phyloP scores from a whole-genome alignment of 2,113 vertebrate genomes.

The Heptranchias perlo region DNA sequence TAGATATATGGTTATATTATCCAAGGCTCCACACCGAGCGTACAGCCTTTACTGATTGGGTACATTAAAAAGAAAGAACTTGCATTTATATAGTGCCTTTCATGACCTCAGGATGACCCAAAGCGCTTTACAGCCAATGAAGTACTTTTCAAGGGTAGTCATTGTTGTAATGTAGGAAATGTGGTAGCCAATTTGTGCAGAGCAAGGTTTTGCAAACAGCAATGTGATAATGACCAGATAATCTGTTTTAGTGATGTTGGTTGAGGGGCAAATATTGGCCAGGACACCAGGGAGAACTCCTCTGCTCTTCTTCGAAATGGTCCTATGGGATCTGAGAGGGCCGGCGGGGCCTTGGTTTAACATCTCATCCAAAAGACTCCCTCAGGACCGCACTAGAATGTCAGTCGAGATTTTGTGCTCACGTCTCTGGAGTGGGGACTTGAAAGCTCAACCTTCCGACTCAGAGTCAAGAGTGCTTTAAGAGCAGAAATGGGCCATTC shows the following conservation, averaged over 20 bases:
- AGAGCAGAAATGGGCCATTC: too few relatives aligned
- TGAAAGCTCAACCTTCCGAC: too few relatives aligned
- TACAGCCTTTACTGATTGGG: too few relatives aligned
- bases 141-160: background rate
- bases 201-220: background rate
- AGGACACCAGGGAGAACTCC: too few relatives aligned
- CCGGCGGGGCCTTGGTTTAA: too few relatives aligned
- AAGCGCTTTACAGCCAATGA: background rate
- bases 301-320: background rate
- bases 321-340: background rate
- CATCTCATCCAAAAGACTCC: background rate
- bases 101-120: background rate
- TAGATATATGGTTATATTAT: too few relatives aligned
- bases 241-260: background rate
- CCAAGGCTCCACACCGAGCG: background rate
- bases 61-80: background rate
- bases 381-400: background rate
- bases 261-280: background rate
- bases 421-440: background rate
- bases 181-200: background rate
- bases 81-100: background rate
- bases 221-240: background rate
- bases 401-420: background rate
- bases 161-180: background rate
- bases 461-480: too few relatives aligned